These are phyloP conservation scores for Acronicta psi DNA, from an alignment of 2,888 invertebrate genomes.

Conservation along the genomic window DNA sequence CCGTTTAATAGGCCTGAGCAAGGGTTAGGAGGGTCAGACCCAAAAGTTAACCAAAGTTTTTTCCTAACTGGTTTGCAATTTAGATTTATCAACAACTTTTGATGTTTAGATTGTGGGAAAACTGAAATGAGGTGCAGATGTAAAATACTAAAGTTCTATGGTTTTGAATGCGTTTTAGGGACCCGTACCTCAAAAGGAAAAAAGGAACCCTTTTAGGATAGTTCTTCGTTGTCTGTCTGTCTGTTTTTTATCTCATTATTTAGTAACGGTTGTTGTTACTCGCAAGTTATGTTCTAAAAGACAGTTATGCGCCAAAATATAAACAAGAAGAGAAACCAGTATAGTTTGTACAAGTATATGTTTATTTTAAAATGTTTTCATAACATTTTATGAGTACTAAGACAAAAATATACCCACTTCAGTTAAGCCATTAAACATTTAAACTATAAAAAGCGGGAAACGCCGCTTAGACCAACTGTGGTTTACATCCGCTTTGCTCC, in stretches of 20 bases:
- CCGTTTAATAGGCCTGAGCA: conserved; percentile 10
- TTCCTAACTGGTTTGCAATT: conserved; percentile 15
- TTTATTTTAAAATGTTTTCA: not conserved
- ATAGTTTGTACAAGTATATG: too few relatives aligned
- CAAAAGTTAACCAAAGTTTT: conserved; percentile 27
- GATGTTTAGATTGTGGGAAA: not conserved
- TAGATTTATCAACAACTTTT: conserved; percentile 4
- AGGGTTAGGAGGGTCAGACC: conserved; percentile 15
- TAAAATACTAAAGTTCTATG: not conserved
- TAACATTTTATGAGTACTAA: not conserved
- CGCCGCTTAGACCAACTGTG: not conserved
- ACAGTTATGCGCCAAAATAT: too few relatives aligned
- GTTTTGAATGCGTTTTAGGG: too few relatives aligned
- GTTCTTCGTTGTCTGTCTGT: too few relatives aligned
- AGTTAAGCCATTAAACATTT: not conserved
- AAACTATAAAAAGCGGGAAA: conserved; percentile 1
- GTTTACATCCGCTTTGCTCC: conserved; percentile 8
- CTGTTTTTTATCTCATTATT: too few relatives aligned
- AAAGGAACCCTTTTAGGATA: too few relatives aligned
- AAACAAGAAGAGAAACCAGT: too few relatives aligned
- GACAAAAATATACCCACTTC: not conserved
- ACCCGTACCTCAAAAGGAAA: too few relatives aligned
- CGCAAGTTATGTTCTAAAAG: too few relatives aligned
- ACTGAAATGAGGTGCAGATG: not conserved
- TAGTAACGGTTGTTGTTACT: too few relatives aligned